Base-by-base conservation (phyloP, 1,140 invertebrate genomes). In the Lepidotrigona ventralis region DNA sequence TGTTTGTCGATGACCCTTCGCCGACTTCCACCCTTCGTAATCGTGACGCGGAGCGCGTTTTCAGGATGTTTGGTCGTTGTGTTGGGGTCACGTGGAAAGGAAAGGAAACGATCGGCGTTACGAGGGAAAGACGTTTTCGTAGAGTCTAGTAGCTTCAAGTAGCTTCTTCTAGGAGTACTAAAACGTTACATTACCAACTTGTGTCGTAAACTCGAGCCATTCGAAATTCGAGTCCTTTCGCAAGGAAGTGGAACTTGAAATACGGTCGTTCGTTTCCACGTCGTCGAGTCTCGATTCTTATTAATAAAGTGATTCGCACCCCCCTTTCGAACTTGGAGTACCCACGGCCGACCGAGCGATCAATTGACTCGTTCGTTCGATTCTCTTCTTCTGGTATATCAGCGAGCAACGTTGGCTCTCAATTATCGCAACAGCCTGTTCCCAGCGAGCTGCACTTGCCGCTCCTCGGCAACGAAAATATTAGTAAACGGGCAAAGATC, bases 1-100 rank as follows among this genome's bases (percentile, higher is more conserved):
- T 82, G 86, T 88, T 88, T 87, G 82, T 81, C 79, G 85, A 87
- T 87, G 75, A 79, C 86, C 71, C 86, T 87, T 85, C 85, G 86
- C 14, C 33, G 53, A 82, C 54, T 85, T 79, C 86, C 64, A 78
- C 78, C 86, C 85, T 72, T 69, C 73, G 82, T 76, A 64, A 69
- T 66, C 86, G 75, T 77, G 53, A 51, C 72, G 81, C 53, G 21
- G 51, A 77, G 64, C n/a, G 46, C 71, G 71, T 72, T 74, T 53
- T 69, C 63, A 26, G 63, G 54, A 64, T 64, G 69, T 66, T 46
- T 23, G 14, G 12, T 63, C 21, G 33, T 39, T 15, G 53, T 15
- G 54, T 6, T 56, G 8, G 68, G 68, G 46, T 51, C 33, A 23
- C 26, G 19, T 14, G n/a, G 21, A 29, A 54, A 83, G n/a, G 21